Evolutionary conservation across 2,888 invertebrate genomes (phyloP), one percentile per base, ranked within the genome.

Genomic region (Caenorhabditis plicata): DNA sequence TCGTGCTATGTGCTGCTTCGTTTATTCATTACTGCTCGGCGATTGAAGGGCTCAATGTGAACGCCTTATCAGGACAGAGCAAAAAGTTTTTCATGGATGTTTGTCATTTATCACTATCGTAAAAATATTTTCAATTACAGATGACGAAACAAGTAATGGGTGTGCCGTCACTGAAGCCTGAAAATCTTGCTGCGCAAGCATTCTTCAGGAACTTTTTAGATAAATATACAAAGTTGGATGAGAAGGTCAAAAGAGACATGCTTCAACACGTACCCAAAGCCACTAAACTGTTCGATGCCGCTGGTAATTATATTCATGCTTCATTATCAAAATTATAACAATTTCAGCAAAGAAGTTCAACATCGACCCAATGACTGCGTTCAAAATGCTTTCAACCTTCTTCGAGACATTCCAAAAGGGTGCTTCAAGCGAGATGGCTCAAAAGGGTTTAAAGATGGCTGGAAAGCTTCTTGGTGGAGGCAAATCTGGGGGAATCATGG

Each of bases 101-200:
- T 20, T 58, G 49, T 32, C 9, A 11, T 5, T 11, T 29, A 3
- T n/a, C 5, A 11, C 5, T 8, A 17, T 33, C 31, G 8, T 20
- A 19, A 17, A 7, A 19, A 17, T 19, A 19, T 11, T 40, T 8
- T 9, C 7, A 23, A n/a, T 31, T 57, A 22, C 48, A 68, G 68
- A 68, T 68, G 64, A 68, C 68, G 1, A 68, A 68, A 31, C 62
- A 68, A 54, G 68, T 58, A 9, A 68, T 68, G 68, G 68, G 64
- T 23, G 64, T 68, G 2, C 64, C 68, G 9, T 63, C 63, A 1
- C 33, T 68, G 27, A 65, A 64, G 22, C 68, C 68, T 1, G 68
- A 68, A 36, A 68, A 68, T 19, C 54, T 65, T 13, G 68, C 64
- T 5, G 68, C 64, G 8, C 68, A 65, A 38, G 56, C 64, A 0